Base-by-base conservation (phyloP, 2,113 vertebrate genomes). In the Seriola quinqueradiata region DNA sequence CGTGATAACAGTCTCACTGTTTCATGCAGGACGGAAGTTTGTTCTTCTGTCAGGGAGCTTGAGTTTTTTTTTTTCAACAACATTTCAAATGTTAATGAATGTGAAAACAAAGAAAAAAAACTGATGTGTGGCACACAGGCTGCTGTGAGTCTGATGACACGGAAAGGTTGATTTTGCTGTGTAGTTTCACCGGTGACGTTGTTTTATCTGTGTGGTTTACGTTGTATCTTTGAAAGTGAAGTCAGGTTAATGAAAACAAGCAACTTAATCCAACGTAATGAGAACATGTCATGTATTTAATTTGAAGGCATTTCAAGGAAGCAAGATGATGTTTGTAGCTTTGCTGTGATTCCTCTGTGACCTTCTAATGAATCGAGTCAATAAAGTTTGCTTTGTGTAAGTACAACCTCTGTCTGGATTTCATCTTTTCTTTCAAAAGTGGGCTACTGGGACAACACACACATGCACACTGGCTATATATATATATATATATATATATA, bases 301-400 rank as follows among this genome's bases (percentile, higher is more conserved):
- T 76, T 40, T 19, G 14, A 81, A 55, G 38, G 23, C 14, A 42
- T 42, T 42, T 42, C 40, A 48, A 48, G 16, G 5, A 48, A 48
- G 16, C 3, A 16, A 38, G 8, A 17, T 8, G 28, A 25, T 58
- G 1, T 83, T 48, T 40, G 13, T 42, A 32, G 34, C 75, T 36
- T 68, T 72, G 34, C 32, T 11, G 10, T 40, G 50, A 54, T 44
- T 70, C 23, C n/a, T 77, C 38, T 63, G 48, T 64, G 32, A 57
- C 21, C 34, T 68, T 36, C 36, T 61, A 11, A 16, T 70, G 14
- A 67, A 59, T 25, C 6, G 11, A 65, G 38, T 77, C 48, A 87
- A 89, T 92, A 89, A 92, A 90, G 52, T 28, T 0, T 50, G 77
- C 42, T 88, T 86, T 55, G 48, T 75, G 14, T 32, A 19, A 78